Evolutionary conservation across 2,113 vertebrate species (phyloP), one percentile per base, ranked within the genome.

Genomic region (Scomber colias): DNA sequence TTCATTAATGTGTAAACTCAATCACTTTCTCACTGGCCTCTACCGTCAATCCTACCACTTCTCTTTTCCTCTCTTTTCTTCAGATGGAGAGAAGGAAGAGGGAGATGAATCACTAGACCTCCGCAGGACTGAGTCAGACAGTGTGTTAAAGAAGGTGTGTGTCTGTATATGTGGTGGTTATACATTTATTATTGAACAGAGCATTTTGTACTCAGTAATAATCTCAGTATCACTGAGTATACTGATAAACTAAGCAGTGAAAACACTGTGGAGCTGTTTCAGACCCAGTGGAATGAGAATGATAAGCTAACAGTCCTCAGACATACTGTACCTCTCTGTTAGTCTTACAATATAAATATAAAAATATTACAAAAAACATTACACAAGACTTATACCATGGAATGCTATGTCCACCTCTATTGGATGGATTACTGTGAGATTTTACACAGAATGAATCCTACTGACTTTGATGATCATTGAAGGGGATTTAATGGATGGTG

Each of bases 51-150:
- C 17, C n/a, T 11, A n/a, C 13, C 21, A 15, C 56, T 35, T 27
- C 3, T 51, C 35, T 62, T 53, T 31, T 70, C 15, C 75, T 56
- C 73, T 79, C 48, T 68, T 21, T 51, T 81, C 89, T 84, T 85
- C 24, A 97, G 97, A 95, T 91, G 96, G 96, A 75, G 96, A 94
- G 0, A 97, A 95, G 87, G 97, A 97, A 61, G 96, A 97, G 59
- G 93, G 91, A 0, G 97, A 97, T 0, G 97, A 97, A 8, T 90
- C 92, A 21, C 94, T 95, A 61, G 97, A 98, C 79, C 96, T 98
- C 31, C 94, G 97, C 73, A 96, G 97, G 67, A 97, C 97, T 4
- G 97, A 98, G 66, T 98, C 97, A 0, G 97, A 98, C 75, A 95
- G 97, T 5, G 95, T 97, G 74, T 92, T 98, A 65, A 97, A 98